Percentiles rank a stretch among this genome's conserved stretches.
Conservation (phyloP, 1,140 invertebrate genomes). For the Ips nitidus region DNA sequence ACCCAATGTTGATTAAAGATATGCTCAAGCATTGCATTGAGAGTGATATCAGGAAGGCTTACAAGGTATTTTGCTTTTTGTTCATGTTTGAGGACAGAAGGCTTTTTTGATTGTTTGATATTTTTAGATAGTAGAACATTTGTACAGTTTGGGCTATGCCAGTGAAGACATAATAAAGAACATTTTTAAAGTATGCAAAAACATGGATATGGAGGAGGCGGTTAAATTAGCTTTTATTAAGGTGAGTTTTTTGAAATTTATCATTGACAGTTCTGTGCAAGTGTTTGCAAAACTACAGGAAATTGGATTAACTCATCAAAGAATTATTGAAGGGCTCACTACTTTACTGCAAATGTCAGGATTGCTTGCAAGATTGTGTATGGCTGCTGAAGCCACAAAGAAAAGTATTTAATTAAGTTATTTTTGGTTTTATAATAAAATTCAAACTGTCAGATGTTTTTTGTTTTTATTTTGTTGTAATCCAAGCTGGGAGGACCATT, state of each 20-base stretch:
- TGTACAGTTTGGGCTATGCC: conserved; percentile 93
- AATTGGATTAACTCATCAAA: conserved; percentile 90
- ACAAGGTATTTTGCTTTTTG: conserved; percentile 60
- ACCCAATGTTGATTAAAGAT: conserved; percentile 89
- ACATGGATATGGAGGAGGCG: conserved; percentile 75
- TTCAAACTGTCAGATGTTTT: background rate
- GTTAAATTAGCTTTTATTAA: conserved; percentile 87
- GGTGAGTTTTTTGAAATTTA: conserved; percentile 53
- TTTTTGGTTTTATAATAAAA: background rate
- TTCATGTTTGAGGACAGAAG: background rate
- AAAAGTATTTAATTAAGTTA: conserved; percentile 3
- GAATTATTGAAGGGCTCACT: conserved; percentile 84
- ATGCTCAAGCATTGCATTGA: conserved; percentile 87
- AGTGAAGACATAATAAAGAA: conserved; percentile 95
- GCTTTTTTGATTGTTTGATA: conserved; percentile 7
- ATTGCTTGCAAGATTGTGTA: conserved; percentile 81
- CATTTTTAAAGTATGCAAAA: conserved; percentile 92
- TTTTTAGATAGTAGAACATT: conserved; percentile 72
- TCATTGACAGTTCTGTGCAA: background rate
- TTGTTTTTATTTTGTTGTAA: background rate
- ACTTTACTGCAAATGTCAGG: conserved; percentile 89
- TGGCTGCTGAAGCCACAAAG: conserved; percentile 23
- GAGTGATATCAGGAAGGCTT: conserved; percentile 85
- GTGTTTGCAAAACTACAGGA: conserved; percentile 61
- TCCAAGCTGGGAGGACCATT: too few species aligned